Conservation (phyloP, 2,888 invertebrate genomes). For the Daptonema setosum region DNA sequence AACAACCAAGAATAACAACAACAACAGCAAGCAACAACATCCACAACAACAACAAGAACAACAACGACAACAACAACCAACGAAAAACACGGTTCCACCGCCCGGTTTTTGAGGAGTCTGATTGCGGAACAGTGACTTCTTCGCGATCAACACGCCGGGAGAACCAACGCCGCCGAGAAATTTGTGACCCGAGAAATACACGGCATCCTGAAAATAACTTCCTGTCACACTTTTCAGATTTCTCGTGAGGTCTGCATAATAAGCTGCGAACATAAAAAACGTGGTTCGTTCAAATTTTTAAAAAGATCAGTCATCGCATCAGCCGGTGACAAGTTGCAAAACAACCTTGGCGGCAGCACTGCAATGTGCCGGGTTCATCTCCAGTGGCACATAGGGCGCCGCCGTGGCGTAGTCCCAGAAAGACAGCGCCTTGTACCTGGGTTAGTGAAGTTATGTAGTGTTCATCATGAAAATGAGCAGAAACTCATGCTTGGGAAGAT, state of each 20-base stretch:
- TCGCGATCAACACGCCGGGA: conserved; percentile 44
- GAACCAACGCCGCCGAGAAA: conserved; percentile 73
- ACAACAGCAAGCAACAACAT: not conserved
- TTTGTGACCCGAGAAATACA: conserved; percentile 70
- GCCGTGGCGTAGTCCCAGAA: conserved; percentile 77
- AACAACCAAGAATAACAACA: no score
- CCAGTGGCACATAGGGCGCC: conserved; percentile 50
- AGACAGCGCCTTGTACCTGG: conserved; percentile 46
- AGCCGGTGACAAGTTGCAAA: not conserved
- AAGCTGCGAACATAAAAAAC: no score
- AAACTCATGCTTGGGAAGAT: not conserved
- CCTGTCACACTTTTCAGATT: no score
- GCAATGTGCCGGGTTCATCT: conserved; percentile 57
- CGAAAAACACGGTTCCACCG: conserved; percentile 40
- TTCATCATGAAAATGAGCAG: not conserved
- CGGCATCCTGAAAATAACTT: conserved; percentile 64
- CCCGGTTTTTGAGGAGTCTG: conserved; percentile 34
- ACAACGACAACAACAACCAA: conserved; percentile 16
- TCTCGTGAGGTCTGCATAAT: no score
- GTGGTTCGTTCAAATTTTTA: no score
- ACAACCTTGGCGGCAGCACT: conserved; percentile 37
- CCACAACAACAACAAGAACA: conserved; percentile 13
- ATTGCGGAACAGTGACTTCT: conserved; percentile 38
- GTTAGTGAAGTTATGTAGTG: not conserved
- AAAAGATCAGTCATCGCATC: conserved; percentile 2